These are phyloP conservation scores for Sylvilagus floridanus DNA, from an alignment of 2,797 vertebrate genomes.

Conservation along the genomic window DNA sequence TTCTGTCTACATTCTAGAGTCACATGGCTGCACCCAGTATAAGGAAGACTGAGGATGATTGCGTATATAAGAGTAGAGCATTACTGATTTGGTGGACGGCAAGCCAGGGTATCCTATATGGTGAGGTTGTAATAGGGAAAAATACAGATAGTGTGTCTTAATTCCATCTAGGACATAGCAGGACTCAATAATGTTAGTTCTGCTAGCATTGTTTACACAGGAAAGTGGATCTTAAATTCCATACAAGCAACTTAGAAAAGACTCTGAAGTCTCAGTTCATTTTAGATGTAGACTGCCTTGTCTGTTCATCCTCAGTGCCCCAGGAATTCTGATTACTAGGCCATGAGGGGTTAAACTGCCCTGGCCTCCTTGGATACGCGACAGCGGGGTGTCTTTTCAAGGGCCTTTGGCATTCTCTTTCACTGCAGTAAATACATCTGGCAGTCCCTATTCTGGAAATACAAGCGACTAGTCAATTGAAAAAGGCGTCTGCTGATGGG, in stretches of 20 bases:
- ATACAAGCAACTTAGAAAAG: slow-evolving; percentile 40
- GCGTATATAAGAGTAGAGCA: neutral
- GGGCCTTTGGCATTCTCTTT: slow-evolving; percentile 42
- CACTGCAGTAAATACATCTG: slow-evolving; percentile 31
- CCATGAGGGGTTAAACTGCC: slow-evolving; percentile 44
- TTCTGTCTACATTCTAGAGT: neutral
- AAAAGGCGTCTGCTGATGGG: slow-evolving; percentile 81
- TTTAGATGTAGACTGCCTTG: neutral
- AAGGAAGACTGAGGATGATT: neutral
- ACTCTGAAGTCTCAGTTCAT: neutral
- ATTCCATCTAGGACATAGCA: neutral
- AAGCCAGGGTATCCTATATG: neutral
- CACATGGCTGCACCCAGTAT: neutral
- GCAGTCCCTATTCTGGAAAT: slow-evolving; percentile 60
- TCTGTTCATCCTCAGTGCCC: neutral
- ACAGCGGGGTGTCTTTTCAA: slow-evolving; percentile 66
- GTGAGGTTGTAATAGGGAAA: slow-evolving; percentile 25
- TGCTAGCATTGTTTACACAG: slow-evolving; percentile 4
- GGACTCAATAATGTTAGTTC: neutral
- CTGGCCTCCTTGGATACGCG: neutral
- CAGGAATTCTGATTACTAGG: slow-evolving; percentile 33
- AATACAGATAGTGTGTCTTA: neutral
- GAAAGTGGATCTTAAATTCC: slow-evolving; percentile 47
- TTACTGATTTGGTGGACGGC: neutral
- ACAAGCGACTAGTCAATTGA: slow-evolving; percentile 66